Evolutionary conservation across 2,113 vertebrate species (phyloP).

Genomic region (Cyanoderma ruficeps): DNA sequence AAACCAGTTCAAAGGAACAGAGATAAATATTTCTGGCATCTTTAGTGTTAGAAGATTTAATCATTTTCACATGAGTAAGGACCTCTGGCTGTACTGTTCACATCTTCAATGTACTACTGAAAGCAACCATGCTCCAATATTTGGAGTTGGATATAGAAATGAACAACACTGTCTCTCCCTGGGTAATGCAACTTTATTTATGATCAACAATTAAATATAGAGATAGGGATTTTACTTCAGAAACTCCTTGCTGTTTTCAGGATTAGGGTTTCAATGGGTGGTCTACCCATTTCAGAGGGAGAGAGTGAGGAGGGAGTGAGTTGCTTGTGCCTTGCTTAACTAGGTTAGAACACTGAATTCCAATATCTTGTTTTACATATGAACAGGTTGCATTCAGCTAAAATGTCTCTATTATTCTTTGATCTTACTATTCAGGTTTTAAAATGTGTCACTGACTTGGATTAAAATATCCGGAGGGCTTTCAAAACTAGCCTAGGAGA

Average conservation of each 20-base stretch:
- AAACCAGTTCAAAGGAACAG: not conserved
- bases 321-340: not conserved
- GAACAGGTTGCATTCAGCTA: not conserved
- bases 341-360: not conserved
- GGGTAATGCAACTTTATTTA: not conserved
- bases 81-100: not conserved
- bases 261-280: not conserved
- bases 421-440: not conserved
- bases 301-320: not conserved
- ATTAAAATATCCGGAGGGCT: not conserved
- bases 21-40: not conserved
- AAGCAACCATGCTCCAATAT: not conserved
- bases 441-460: not conserved
- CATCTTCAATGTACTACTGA: not conserved
- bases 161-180: not conserved
- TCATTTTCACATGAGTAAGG: not conserved
- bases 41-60: not conserved
- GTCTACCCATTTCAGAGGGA: not conserved
- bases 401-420: not conserved
- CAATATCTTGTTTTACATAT: not conserved
- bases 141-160: not conserved
- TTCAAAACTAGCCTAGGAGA: not conserved
- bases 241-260: not conserved
- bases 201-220: not conserved
- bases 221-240: not conserved